Percentiles rank a stretch among this genome's conserved stretches.
These are phyloP conservation scores for Anser brachyrhynchus DNA, from an alignment of 2,113 vertebrate species.

Conservation along the genomic window DNA sequence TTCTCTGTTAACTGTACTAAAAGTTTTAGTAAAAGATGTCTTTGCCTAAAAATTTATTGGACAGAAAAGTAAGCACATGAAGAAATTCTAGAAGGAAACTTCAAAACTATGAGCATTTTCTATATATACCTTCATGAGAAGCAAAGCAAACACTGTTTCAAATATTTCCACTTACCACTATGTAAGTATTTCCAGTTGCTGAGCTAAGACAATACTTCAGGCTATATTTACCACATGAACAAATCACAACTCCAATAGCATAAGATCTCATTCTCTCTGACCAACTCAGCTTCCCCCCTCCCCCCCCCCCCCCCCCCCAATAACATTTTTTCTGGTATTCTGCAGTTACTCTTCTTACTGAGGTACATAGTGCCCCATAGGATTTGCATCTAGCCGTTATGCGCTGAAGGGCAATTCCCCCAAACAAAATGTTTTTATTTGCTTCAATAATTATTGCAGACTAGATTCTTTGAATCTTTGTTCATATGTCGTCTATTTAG, in stretches of 20 bases:
- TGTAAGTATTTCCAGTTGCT: background rate
- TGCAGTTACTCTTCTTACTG: background rate
- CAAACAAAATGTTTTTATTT: constrained; percentile 12
- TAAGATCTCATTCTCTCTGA: background rate
- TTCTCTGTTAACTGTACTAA: background rate
- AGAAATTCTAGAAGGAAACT: background rate
- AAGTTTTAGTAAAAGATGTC: background rate
- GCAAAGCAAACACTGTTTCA: background rate
- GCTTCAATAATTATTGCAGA: background rate
- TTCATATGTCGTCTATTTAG: constrained; percentile 21
- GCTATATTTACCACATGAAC: background rate
- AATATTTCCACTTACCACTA: background rate
- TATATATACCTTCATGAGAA: background rate
- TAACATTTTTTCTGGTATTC: background rate
- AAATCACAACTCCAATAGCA: background rate
- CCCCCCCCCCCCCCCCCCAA: too few species aligned
- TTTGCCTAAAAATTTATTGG: background rate
- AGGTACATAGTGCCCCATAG: background rate
- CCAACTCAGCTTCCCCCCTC: background rate
- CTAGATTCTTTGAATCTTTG: background rate
- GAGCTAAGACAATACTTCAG: background rate
- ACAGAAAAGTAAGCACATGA: background rate
- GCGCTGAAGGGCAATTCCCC: background rate
- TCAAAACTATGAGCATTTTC: background rate
- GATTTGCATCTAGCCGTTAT: background rate